Evolutionary conservation across 2,888 invertebrate species (phyloP).

Genomic region (Cataglyphis cursor): DNA sequence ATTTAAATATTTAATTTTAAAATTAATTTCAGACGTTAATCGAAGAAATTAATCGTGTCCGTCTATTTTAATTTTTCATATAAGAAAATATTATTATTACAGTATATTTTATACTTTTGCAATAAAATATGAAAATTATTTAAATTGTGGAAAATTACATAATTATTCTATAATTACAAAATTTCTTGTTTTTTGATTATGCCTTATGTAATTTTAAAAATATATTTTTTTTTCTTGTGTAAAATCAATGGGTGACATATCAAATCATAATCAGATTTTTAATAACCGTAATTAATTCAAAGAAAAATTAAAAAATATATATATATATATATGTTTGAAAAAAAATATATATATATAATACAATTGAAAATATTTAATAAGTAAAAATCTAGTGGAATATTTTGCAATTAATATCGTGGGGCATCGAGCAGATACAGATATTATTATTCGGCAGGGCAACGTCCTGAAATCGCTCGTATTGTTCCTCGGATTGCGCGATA

Average conservation of each 20-base stretch:
- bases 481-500: constrained; percentile 38
- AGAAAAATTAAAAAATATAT: background rate
- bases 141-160: background rate
- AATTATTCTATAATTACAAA: background rate
- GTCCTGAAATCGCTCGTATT: constrained; percentile 13
- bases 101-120: background rate
- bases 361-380: background rate
- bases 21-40: background rate
- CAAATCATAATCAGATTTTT: background rate
- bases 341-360: too few species aligned
- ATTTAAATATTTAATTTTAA: background rate
- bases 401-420: background rate
- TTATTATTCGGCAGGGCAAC: constrained; percentile 12
- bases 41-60: background rate
- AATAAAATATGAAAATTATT: background rate
- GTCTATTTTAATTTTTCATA: background rate
- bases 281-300: background rate
- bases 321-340: too few species aligned
- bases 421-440: background rate
- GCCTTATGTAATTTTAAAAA: background rate
- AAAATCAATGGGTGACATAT: background rate
- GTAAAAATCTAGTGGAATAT: background rate
- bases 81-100: background rate
- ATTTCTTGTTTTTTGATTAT: too few species aligned
- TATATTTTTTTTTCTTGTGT: background rate